Evolutionary conservation across 2,797 vertebrate species (phyloP).

Genomic region (Cryptoblepharus egeriae): DNA sequence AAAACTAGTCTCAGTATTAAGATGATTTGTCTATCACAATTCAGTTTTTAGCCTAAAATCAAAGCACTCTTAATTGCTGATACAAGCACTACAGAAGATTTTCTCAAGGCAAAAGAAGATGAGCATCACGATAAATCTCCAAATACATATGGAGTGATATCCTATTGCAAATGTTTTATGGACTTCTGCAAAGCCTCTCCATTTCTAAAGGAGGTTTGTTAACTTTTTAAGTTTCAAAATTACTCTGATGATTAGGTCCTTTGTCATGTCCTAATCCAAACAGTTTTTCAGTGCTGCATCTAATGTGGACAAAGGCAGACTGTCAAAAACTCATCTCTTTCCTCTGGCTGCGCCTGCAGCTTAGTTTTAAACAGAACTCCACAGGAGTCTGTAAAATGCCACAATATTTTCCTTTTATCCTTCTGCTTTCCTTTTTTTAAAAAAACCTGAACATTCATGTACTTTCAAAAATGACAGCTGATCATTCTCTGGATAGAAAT

Average conservation of each 20-base stretch:
- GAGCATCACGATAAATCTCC: constrained; percentile 27
- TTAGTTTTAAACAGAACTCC: constrained; percentile 14
- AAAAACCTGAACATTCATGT: background rate
- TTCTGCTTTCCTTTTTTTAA: background rate
- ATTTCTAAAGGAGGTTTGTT: constrained; percentile 13
- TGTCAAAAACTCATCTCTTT: constrained; percentile 11
- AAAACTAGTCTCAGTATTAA: constrained; percentile 32
- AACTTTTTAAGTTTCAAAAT: constrained; percentile 38
- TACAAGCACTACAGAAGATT: constrained; percentile 38
- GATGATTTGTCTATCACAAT: constrained; percentile 30
- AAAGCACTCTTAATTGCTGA: constrained; percentile 24
- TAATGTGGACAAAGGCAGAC: background rate
- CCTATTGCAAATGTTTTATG: constrained; percentile 35
- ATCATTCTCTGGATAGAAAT: background rate
- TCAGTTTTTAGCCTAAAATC: constrained; percentile 26
- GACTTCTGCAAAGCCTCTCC: background rate
- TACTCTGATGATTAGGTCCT: constrained; percentile 32
- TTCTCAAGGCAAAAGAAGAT: constrained; percentile 36
- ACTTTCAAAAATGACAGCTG: background rate
- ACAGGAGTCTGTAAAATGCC: constrained; percentile 5
- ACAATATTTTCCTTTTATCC: background rate
- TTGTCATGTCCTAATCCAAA: constrained; percentile 22
- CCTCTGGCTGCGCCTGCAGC: background rate
- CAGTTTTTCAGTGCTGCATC: background rate
- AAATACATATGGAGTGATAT: background rate